These are phyloP conservation scores for Oxycera nigricornis DNA, from an alignment of 2,888 invertebrate genomes.

Conservation along the genomic window DNA sequence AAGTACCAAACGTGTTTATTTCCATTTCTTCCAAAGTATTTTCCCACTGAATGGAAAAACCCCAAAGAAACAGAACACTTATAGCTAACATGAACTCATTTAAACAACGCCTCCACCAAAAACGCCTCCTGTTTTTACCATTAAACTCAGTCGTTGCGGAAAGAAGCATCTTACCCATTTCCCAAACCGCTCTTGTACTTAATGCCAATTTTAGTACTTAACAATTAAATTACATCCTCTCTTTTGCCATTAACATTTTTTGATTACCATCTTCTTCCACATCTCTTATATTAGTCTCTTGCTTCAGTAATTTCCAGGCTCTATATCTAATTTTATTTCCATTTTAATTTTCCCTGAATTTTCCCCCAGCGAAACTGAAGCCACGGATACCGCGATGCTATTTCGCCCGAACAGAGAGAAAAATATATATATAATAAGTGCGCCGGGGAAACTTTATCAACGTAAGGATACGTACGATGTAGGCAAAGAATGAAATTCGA, in stretches of 20 bases:
- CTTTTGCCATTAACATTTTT: conserved; percentile 7
- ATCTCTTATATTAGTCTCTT: neutral
- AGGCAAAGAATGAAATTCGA: conserved; percentile 1
- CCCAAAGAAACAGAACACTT: no score
- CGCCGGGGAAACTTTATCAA: neutral
- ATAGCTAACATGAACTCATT: no score
- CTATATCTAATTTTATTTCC: conserved; percentile 33
- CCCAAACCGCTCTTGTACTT: no score
- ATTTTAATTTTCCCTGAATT: conserved; percentile 28
- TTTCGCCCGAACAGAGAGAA: neutral
- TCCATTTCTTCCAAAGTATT: no score
- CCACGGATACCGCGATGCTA: neutral
- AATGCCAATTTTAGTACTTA: conserved; percentile 30
- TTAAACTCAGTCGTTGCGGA: no score
- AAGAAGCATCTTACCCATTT: no score
- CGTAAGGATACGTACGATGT: neutral
- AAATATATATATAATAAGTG: neutral
- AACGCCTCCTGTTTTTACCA: no score
- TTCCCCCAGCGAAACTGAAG: conserved; percentile 6
- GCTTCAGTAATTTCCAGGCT: neutral
- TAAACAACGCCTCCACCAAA: no score
- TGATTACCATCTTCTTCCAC: conserved; percentile 10
- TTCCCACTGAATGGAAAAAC: no score
- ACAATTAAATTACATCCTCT: conserved; percentile 32
- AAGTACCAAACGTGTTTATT: no score